A percentile compares a stretch with the other conserved stretches of the same genome.
phyloP scores from a whole-genome alignment of 2,888 invertebrate genomes.

The Plagodis dolabraria region DNA sequence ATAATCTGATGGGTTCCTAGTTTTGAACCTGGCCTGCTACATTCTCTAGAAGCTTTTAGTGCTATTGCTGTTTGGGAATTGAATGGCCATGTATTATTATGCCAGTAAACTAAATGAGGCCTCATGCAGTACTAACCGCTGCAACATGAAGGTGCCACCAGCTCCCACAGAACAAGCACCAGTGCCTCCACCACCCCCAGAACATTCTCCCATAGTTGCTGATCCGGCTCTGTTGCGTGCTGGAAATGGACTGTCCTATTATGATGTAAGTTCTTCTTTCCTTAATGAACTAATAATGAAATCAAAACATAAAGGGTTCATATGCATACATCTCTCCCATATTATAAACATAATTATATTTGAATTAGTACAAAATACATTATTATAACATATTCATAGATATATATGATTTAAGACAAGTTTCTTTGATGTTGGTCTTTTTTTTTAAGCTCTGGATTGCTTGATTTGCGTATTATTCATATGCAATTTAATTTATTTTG shows the following conservation, averaged over 20 bases:
- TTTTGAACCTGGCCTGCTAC: constrained; percentile 45
- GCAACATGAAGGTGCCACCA: constrained; percentile 75
- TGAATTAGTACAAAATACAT: too few relatives aligned
- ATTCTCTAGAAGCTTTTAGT: constrained; percentile 52
- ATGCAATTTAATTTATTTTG: too few relatives aligned
- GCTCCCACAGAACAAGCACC: constrained; percentile 65
- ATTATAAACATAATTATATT: too few relatives aligned
- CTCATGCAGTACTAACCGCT: constrained; percentile 81
- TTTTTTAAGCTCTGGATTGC: too few relatives aligned
- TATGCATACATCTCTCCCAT: too few relatives aligned
- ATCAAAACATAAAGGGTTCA: neutral
- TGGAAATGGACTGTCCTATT: constrained; percentile 74
- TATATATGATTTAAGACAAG: too few relatives aligned
- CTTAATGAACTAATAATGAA: neutral
- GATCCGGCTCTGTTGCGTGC: constrained; percentile 62
- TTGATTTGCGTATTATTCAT: too few relatives aligned
- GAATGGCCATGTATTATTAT: constrained; percentile 89
- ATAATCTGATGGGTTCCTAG: constrained; percentile 57
- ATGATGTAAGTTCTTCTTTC: constrained; percentile 68
- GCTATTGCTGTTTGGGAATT: constrained; percentile 61
- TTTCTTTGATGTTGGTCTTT: too few relatives aligned
- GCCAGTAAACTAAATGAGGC: constrained; percentile 88
- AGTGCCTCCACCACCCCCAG: constrained; percentile 65
- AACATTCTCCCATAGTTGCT: constrained; percentile 67
- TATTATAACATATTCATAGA: too few relatives aligned